Evolutionary conservation across 2,888 invertebrate species (phyloP).

Genomic region (Erannis defoliaria): DNA sequence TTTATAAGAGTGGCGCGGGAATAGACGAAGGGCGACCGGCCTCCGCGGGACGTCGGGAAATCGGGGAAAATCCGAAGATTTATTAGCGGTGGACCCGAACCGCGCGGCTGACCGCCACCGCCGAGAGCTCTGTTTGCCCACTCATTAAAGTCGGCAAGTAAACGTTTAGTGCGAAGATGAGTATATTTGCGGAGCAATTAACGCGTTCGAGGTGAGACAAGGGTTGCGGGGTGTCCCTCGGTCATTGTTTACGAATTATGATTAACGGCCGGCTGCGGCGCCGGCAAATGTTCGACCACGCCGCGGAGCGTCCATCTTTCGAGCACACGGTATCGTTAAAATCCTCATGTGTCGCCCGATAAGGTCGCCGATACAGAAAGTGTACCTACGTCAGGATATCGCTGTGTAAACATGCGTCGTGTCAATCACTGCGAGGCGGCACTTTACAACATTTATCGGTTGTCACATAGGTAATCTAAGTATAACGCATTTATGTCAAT

Average conservation of each 20-base stretch:
- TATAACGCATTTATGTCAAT: conserved; percentile 85
- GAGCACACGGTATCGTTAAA: conserved; percentile 57
- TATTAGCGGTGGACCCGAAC: conserved; percentile 74
- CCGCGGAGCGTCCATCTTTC: conserved; percentile 55
- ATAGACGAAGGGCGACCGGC: conserved; percentile 66
- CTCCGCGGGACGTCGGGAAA: conserved; percentile 79
- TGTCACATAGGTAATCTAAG: conserved; percentile 82
- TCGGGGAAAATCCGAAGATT: conserved; percentile 84
- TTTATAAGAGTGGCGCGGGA: conserved; percentile 82
- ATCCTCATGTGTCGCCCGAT: conserved; percentile 73
- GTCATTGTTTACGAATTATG: conserved; percentile 73
- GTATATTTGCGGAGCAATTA: conserved; percentile 85
- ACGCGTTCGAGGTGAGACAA: conserved; percentile 81
- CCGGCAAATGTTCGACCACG: conserved; percentile 35
- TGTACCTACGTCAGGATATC: conserved; percentile 75
- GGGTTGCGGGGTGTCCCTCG: conserved; percentile 68
- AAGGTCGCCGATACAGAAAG: conserved; percentile 75
- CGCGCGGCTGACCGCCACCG: conserved; percentile 72
- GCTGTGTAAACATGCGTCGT: conserved; percentile 75
- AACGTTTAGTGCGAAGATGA: conserved; percentile 84
- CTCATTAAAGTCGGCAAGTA: conserved; percentile 83
- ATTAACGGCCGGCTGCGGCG: conserved; percentile 48
- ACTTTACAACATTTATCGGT: conserved; percentile 83
- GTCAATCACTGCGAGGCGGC: conserved; percentile 84
- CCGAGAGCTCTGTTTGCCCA: conserved; percentile 77